Evolutionary conservation across 2,797 vertebrate species (phyloP).

Genomic region (Enoplosus armatus): DNA sequence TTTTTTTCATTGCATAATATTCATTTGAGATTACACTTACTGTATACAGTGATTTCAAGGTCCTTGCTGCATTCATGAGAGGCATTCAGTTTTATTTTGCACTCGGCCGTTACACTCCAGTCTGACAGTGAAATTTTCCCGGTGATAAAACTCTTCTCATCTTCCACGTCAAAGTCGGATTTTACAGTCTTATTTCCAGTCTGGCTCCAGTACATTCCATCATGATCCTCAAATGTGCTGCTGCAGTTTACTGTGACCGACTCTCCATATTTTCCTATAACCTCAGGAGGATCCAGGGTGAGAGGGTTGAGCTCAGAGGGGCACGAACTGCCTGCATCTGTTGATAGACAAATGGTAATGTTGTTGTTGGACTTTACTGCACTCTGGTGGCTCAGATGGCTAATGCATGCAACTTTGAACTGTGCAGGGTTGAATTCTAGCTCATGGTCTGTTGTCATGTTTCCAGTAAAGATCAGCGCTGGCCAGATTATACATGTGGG

Average conservation of each 20-base stretch:
- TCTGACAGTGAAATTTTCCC: accelerated
- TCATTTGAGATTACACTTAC: constrained; percentile 60
- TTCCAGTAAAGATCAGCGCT: neutral
- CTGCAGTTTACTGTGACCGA: neutral
- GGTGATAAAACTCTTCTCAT: accelerated
- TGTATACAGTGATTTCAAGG: constrained; percentile 50
- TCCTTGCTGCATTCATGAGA: constrained; percentile 36
- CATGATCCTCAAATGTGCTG: accelerated
- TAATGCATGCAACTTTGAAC: neutral
- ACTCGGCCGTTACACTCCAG: constrained; percentile 26
- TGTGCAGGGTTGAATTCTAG: too few species aligned
- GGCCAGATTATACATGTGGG: neutral
- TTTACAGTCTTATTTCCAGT: neutral
- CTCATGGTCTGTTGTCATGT: neutral
- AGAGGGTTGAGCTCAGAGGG: neutral
- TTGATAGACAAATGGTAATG: constrained; percentile 16
- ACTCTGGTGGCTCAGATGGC: constrained; percentile 2
- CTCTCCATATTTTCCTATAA: constrained; percentile 1
- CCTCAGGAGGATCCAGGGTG: constrained; percentile 23
- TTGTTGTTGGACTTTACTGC: constrained; percentile 16
- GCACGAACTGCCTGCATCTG: constrained; percentile 57
- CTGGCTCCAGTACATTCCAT: constrained; percentile 1
- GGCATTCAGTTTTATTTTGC: neutral
- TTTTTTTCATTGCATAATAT: neutral
- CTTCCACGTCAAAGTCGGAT: accelerated